Evolutionary conservation across 2,888 invertebrate species (phyloP), one percentile per base, ranked within the genome.

Genomic region (Gandaritis pyraliata): DNA sequence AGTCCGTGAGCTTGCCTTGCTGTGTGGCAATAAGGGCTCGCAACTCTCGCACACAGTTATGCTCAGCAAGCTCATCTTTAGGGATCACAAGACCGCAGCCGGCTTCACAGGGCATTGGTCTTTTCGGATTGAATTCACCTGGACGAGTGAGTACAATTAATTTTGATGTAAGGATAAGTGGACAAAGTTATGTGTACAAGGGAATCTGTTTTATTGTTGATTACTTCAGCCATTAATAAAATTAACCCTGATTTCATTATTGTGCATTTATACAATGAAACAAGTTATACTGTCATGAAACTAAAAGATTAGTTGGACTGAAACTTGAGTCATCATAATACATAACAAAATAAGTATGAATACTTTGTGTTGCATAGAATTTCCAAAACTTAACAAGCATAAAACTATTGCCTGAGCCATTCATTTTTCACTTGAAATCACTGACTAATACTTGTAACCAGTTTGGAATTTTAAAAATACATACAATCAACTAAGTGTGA

Each of bases 1-100:
- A 95, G 74, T 97, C 97, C 1, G 94, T 94, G 61, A 98, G 93
- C 84, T 97, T 97, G 74, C 96, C 95, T 73, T 98, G 96, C 80
- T 98, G 98, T 12, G 96, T 95, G 63, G 96, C 95, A 66, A 98
- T 96, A 48, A 98, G 90, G 7, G 95, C 94, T 39, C 98, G 94
- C 30, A 99, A 88, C 84, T 98, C 98, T 63, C 96, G 94, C 15
- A 98, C 96, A 85, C 98, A 99, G 83, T 98, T 98, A 86, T 99
- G 98, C 74, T 97, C 97, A 81, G 97, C 96, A 0, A 98, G 86
- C 87, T 98, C 98, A 89, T 98, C 98, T 90, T 98, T 98, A 10
- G 98, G 98, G 77, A 98, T 97, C 57, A 98, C 96, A 50, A 98
- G 94, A 18, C 98, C 98, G 80, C 98, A 99, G 16, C 98, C 98